phyloP scores from a whole-genome alignment of 1,140 invertebrate genomes.

The Heliothis virescens region DNA sequence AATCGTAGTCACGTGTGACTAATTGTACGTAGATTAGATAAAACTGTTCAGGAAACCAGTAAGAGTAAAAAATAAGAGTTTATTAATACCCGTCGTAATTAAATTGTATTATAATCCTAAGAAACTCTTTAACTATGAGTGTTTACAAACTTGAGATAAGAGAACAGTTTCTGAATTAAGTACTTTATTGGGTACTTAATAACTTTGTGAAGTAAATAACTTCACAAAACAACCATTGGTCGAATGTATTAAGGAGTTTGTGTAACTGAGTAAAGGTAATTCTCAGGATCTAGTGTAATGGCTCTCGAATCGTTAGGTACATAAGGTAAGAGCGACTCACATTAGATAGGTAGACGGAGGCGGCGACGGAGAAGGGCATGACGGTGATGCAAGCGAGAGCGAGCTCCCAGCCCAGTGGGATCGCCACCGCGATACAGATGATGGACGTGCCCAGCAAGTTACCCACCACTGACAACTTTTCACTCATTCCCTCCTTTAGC shows the following conservation, averaged over 20 bases:
- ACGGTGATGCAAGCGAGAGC: slow-evolving; percentile 90
- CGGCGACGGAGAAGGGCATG: slow-evolving; percentile 78
- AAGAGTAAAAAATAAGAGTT: background rate
- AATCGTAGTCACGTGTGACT: background rate
- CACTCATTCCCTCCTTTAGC: slow-evolving; percentile 95
- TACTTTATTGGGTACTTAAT: too few species aligned
- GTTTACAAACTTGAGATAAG: background rate
- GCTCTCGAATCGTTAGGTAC: background rate
- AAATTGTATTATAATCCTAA: background rate
- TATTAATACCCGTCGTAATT: background rate
- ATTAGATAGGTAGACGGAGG: slow-evolving; percentile 75
- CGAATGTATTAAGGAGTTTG: too few species aligned
- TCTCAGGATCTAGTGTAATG: too few species aligned
- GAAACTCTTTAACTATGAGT: background rate
- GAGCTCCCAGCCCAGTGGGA: slow-evolving; percentile 93
- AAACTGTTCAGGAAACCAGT: slow-evolving; percentile 1
- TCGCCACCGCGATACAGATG: slow-evolving; percentile 89
- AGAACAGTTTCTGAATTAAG: background rate
- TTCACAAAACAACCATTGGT: background rate
- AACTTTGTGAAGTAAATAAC: too few species aligned
- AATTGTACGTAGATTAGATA: background rate
- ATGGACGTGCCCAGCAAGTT: slow-evolving; percentile 90
- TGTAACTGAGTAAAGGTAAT: too few species aligned
- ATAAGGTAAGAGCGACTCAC: slow-evolving; percentile 60
- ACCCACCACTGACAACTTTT: slow-evolving; percentile 93